Conservation (phyloP, 2,113 vertebrate species). For the Oceanites oceanicus region DNA sequence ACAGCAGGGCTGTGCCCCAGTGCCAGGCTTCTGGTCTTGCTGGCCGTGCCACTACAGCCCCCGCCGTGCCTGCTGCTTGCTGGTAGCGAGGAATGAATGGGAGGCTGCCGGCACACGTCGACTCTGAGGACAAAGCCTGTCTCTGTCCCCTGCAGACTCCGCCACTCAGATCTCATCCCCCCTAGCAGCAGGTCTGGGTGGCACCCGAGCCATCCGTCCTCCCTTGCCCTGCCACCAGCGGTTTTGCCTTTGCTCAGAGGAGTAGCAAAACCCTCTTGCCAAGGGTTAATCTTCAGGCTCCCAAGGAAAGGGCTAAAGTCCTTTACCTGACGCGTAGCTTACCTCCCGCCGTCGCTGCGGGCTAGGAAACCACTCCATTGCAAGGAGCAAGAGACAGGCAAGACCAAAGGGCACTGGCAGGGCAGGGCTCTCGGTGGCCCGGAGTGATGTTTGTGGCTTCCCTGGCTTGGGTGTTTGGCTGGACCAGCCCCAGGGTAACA, state of each 20-base stretch:
- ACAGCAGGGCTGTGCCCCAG: background rate
- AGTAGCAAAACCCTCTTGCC: background rate
- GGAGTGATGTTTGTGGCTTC: background rate
- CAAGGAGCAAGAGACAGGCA: background rate
- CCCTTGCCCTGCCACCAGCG: background rate
- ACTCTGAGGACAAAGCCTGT: background rate
- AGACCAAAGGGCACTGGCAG: background rate
- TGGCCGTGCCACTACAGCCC: background rate
- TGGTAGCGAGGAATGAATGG: background rate
- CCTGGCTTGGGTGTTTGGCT: background rate
- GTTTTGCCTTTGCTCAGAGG: background rate
- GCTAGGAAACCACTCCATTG: background rate
- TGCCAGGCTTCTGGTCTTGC: background rate
- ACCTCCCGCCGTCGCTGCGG: rapidly evolving
- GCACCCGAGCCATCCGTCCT: background rate
- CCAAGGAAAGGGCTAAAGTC: background rate
- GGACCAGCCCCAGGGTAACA: background rate
- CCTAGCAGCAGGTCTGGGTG: background rate
- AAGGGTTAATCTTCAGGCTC: background rate
- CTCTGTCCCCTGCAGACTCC: background rate
- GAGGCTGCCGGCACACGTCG: rapidly evolving
- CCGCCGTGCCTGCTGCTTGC: background rate
- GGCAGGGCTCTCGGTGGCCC: background rate
- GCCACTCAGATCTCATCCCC: background rate
- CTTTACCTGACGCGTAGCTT: background rate